phyloP scores from a whole-genome alignment of 2,797 vertebrate species.

The Hydrocynus forskahlii region DNA sequence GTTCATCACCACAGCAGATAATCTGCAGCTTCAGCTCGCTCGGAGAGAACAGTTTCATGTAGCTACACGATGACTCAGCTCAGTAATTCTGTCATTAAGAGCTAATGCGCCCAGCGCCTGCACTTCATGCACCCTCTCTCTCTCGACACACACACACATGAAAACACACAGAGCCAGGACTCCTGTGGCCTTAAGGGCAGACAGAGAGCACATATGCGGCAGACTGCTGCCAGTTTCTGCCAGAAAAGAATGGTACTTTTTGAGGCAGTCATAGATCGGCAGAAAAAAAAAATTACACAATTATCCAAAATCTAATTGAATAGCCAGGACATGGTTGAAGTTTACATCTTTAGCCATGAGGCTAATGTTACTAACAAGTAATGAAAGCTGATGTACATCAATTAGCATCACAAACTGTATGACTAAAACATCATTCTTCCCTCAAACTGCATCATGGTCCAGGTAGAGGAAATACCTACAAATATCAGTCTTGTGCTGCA shows the following conservation, averaged over 20 bases:
- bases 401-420: too few relatives aligned
- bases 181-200: constrained; percentile 18
- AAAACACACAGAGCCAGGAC: neutral
- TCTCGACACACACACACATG: constrained; percentile 37
- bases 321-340: too few relatives aligned
- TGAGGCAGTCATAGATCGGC: neutral
- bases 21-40: constrained; percentile 75
- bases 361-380: too few relatives aligned
- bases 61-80: constrained; percentile 82
- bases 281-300: too few relatives aligned
- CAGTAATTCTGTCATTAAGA: constrained; percentile 85
- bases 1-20: constrained; percentile 74
- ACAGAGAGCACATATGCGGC: constrained; percentile 12
- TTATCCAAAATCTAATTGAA: too few relatives aligned
- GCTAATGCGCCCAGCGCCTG: constrained; percentile 79
- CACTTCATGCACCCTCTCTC: constrained; percentile 54
- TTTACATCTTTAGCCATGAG: too few relatives aligned
- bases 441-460: too few relatives aligned
- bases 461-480: too few relatives aligned
- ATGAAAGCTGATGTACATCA: too few relatives aligned
- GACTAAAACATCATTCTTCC: too few relatives aligned
- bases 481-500: too few relatives aligned
- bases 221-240: constrained; percentile 15
- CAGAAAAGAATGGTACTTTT: neutral
- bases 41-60: constrained; percentile 72